phyloP scores from a whole-genome alignment of 2,113 vertebrate species.

The Galeopterus variegatus region DNA sequence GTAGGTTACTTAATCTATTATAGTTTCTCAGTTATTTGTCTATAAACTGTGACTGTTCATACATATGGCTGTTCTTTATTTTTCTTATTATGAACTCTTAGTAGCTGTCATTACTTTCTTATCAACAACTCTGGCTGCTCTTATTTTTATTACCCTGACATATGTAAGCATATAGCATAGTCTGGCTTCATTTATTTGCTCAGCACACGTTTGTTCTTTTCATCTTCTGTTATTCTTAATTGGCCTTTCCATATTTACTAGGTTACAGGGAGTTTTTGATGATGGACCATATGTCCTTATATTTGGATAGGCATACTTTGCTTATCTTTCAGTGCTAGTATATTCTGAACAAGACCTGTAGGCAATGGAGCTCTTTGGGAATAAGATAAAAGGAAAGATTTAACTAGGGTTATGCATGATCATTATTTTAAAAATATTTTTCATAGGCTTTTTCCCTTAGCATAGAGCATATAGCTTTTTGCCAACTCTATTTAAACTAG shows the following conservation, averaged over 20 bases:
- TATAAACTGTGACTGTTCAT: neutral
- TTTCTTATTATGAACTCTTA: too few relatives aligned
- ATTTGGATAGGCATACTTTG: neutral
- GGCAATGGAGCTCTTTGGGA: neutral
- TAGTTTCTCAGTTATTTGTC: neutral
- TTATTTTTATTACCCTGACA: constrained; percentile 29
- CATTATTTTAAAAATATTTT: constrained; percentile 32
- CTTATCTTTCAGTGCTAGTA: neutral
- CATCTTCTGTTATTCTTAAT: neutral
- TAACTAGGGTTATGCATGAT: neutral
- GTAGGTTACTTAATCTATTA: neutral
- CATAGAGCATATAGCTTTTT: neutral
- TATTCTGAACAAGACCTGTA: neutral
- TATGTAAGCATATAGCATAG: neutral
- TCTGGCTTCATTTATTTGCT: neutral
- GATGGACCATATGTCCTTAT: neutral
- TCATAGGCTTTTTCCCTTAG: neutral
- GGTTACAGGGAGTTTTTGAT: neutral
- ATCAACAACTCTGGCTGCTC: neutral
- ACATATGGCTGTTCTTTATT: neutral
- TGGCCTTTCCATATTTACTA: neutral
- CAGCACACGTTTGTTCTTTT: neutral
- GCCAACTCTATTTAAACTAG: neutral
- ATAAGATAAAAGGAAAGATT: neutral
- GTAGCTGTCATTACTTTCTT: too few relatives aligned